Base-by-base conservation (phyloP, 1,140 invertebrate genomes). In the Archivesica marissinica region DNA sequence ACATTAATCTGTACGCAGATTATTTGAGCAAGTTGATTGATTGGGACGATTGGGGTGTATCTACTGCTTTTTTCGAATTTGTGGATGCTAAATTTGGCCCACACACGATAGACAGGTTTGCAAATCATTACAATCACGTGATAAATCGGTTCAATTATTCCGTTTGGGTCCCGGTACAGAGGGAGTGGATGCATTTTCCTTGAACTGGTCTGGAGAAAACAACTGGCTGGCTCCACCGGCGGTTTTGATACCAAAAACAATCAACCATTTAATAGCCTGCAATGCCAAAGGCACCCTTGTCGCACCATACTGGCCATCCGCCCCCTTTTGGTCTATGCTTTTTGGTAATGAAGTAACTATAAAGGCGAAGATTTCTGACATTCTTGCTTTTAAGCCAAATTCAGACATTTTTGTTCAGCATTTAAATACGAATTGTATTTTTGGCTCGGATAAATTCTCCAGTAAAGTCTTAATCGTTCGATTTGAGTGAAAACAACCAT, bases 191-290 rank as follows among this genome's bases (percentile, higher is more conserved):
- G 38, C 66, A 23, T 39, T 70, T 41, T 70, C 66, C 44, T 4
- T 6, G 2, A 25, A 25, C 7, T 39, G 66, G 66, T n/a, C 13
- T 6, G 11, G 25, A 11, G 66, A 70, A 70, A 70, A 70, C 44
- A 70, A 70, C 33, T 70, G 66, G 66, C 44, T 70, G 44, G 66
- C 44, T 7, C 66, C 33, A 41, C 66, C 33, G 7, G 66, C 44
- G 2, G n/a, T 7, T 70, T 70, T 70, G 28, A 39, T 70, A 17
- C 66, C 66, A 9, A 70, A 25, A 47, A 39, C 11, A 9, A 70
- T 70, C 17, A 70, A 70, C 15, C 74, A 76, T 85, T 52, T 85
- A 38, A 28, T 76, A 13, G 35, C 30, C n/a, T 76, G 74, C 59
- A 13, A 38, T 17, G 52, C 50, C 2, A 1, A 7, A 3, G 52